Conservation (phyloP, 2,113 vertebrate species). For the Chinchilla lanigera region DNA sequence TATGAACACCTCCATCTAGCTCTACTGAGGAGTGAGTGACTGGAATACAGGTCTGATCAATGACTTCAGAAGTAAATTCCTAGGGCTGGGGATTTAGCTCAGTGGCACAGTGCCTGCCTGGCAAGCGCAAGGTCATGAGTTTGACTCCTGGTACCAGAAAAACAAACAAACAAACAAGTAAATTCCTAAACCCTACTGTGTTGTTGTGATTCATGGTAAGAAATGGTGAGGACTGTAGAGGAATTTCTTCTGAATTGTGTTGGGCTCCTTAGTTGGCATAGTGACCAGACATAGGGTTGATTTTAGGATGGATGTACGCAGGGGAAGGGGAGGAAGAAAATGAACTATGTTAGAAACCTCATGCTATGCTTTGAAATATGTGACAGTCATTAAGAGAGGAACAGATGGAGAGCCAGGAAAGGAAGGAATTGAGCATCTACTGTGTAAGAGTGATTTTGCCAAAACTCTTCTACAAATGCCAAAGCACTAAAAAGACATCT, state of each 20-base stretch:
- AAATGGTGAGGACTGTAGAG: background rate
- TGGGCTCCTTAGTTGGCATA: background rate
- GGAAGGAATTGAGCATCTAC: background rate
- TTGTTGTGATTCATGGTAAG: background rate
- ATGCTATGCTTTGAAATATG: background rate
- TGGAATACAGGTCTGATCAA: background rate
- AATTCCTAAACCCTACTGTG: background rate
- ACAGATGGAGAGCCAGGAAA: background rate
- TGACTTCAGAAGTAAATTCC: background rate
- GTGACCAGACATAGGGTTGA: background rate
- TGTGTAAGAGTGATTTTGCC: background rate
- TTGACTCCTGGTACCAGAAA: too few relatives aligned
- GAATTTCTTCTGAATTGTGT: background rate
- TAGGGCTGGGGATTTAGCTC: too few relatives aligned
- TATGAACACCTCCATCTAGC: background rate
- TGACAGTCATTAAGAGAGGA: background rate
- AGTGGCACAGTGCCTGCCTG: too few relatives aligned
- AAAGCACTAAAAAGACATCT: background rate
- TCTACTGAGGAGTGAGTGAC: background rate
- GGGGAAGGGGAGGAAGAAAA: background rate
- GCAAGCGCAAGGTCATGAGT: too few relatives aligned
- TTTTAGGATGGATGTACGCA: constrained; percentile 7
- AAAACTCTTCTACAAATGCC: background rate
- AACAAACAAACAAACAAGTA: too few relatives aligned
- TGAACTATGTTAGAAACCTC: background rate